Evolutionary conservation across 37 sponge, comb jelly and placozoan species (phyloP).

Genomic region (Ephydatia muelleri): DNA sequence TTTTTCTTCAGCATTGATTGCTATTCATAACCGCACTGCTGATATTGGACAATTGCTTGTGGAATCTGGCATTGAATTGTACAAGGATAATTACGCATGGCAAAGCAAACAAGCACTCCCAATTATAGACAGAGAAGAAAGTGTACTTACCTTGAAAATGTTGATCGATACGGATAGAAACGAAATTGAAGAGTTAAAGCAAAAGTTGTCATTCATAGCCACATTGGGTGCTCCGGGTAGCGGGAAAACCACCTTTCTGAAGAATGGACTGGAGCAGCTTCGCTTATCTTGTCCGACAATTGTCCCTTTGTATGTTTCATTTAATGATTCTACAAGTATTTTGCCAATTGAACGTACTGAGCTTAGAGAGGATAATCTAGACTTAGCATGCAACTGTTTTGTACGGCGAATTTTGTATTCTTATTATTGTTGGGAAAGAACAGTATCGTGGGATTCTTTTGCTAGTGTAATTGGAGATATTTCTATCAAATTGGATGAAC

Average conservation of each 20-base stretch:
- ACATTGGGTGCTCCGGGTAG: neutral
- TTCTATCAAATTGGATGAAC: neutral
- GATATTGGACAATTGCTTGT: too few relatives aligned
- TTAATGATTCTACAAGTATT: neutral
- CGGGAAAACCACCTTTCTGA: neutral
- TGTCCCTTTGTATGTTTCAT: neutral
- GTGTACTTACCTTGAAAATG: too few relatives aligned
- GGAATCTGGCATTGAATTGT: neutral
- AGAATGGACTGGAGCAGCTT: neutral
- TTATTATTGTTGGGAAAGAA: neutral
- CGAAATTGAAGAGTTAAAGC: neutral
- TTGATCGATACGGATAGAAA: too few relatives aligned
- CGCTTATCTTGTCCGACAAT: neutral
- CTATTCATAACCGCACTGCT: too few relatives aligned
- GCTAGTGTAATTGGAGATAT: neutral
- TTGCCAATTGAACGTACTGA: neutral
- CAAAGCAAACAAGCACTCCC: too few relatives aligned
- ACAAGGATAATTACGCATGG: too few relatives aligned
- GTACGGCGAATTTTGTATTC: neutral
- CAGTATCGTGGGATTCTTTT: neutral
- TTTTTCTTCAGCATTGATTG: neutral
- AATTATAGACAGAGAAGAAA: too few relatives aligned
- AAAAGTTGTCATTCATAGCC: too few relatives aligned
- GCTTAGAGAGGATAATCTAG: neutral
- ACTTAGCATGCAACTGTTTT: neutral